Evolutionary conservation across 2,797 vertebrate species (phyloP).

Genomic region (Adrianichthys oophorus): DNA sequence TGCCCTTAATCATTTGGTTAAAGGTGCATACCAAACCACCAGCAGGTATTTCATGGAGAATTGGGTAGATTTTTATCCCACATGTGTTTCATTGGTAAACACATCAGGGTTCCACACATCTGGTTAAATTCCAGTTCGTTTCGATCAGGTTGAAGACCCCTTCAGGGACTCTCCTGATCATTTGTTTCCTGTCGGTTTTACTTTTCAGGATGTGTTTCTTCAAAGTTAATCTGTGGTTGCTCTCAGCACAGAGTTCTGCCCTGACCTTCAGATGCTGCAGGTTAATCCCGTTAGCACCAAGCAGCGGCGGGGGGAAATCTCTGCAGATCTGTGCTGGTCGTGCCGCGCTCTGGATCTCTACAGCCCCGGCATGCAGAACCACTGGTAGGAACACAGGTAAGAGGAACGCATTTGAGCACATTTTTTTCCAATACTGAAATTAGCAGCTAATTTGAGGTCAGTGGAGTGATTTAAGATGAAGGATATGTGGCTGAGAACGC

Average conservation of each 20-base stretch:
- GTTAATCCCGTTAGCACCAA: constrained; percentile 77
- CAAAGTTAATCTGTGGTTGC: constrained; percentile 53
- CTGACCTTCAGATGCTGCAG: constrained; percentile 67
- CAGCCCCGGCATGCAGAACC: constrained; percentile 60
- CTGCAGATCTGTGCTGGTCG: constrained; percentile 57
- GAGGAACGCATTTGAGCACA: background rate
- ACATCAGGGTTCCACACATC: no score
- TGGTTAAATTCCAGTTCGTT: no score
- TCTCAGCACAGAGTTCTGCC: constrained; percentile 49
- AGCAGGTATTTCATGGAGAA: no score
- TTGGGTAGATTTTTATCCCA: no score
- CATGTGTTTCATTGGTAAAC: no score
- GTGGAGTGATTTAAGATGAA: no score
- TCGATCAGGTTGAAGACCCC: no score
- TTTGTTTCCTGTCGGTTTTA: background rate
- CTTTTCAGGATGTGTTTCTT: constrained; percentile 13
- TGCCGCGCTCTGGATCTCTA: constrained; percentile 46
- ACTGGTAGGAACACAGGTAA: constrained; percentile 75
- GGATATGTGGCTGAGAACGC: no score
- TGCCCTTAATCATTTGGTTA: no score
- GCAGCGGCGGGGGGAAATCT: constrained; percentile 59
- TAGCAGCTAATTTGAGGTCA: background rate
- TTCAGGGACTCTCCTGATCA: no score
- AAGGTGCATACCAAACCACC: no score
- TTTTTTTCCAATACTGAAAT: background rate